A percentile compares a stretch with the other conserved stretches of the same genome.
These are phyloP conservation scores for Alethe diademata DNA, from an alignment of 2,113 vertebrate species.

Conservation along the genomic window DNA sequence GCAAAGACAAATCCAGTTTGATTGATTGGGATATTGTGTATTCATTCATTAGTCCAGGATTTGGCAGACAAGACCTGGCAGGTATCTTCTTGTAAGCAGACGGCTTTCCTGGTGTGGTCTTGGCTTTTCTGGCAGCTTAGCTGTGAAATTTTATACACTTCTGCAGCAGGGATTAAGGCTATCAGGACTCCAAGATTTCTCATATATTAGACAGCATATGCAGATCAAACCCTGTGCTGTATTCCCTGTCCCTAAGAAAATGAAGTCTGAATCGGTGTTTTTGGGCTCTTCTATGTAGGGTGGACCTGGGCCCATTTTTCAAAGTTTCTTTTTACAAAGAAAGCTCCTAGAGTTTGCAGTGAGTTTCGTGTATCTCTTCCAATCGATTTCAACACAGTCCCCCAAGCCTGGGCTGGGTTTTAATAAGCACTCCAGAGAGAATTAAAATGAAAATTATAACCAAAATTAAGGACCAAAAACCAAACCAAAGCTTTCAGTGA, in stretches of 20 bases:
- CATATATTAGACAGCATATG: slow-evolving; percentile 56
- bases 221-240: slow-evolving; percentile 9
- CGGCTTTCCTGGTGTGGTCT: slow-evolving; percentile 81
- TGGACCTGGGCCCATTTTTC: neutral
- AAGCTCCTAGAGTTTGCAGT: neutral
- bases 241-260: neutral
- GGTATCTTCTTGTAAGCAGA: slow-evolving; percentile 78
- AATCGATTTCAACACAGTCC: neutral
- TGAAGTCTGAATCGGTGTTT: neutral
- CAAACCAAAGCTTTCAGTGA: neutral
- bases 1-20: slow-evolving; percentile 78
- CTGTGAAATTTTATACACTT: slow-evolving; percentile 84
- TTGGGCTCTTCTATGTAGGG: neutral
- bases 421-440: neutral
- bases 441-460: neutral
- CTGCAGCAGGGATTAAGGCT: slow-evolving; percentile 77
- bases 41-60: slow-evolving; percentile 81
- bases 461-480: neutral
- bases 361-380: neutral
- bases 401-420: neutral
- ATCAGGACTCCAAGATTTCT: slow-evolving; percentile 71
- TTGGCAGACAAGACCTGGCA: slow-evolving; percentile 83
- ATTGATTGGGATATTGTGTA: slow-evolving; percentile 78
- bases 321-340: neutral
- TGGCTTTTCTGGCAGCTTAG: slow-evolving; percentile 77